Base-by-base conservation (phyloP, 2,797 vertebrate genomes). In the Poeciliopsis paucimaculata region DNA sequence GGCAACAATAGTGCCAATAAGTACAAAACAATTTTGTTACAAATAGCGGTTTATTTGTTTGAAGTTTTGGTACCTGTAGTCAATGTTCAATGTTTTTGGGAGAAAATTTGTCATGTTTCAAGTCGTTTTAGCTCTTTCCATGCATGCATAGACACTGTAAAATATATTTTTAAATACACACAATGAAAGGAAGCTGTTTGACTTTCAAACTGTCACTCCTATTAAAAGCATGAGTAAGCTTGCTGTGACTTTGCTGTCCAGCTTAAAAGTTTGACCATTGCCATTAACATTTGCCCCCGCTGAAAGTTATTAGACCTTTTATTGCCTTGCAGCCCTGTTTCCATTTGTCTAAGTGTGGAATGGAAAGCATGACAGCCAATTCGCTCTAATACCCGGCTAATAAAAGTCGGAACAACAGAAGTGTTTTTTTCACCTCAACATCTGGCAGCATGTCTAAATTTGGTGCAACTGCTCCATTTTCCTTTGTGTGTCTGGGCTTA, bases 1-100 rank as follows among this genome's bases (percentile, higher is more conserved):
- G 84, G 88, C 87, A 88, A 87, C 86, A 88, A 90, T 72, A 43
- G 78, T 89, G 90, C 91, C 79, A 64, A 60, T 87, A 91, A 87
- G 83, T 89, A 75, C 81, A 91, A 28, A 88, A 91, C 84, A 90
- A 92, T 88, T 92, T 88, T 79, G 83, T 70, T 78, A 83, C 28
- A 77, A 51, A 85, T 49, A 91, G 83, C 57, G 41, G 83, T 87
- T 82, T 84, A 73, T 77, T 72, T 72, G 28, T 57, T 79, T 77
- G n/a, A 83, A 75, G 47, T 77, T 51, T 26, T 82, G 77, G n/a
- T 34, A 79, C 18, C 80, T 70, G 45, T 84, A 81, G 47, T 57
- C 79, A 83, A 51, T 34, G 23, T 11, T 72, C 36, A 16, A n/a
- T 77, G 53, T 51, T 90, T 82, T 81, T 39, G 75, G 45, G 45